Percentiles rank a stretch among this genome's conserved stretches.
These are phyloP conservation scores for Hemiprocne comata DNA, from an alignment of 2,113 vertebrate genomes.

Conservation along the genomic window DNA sequence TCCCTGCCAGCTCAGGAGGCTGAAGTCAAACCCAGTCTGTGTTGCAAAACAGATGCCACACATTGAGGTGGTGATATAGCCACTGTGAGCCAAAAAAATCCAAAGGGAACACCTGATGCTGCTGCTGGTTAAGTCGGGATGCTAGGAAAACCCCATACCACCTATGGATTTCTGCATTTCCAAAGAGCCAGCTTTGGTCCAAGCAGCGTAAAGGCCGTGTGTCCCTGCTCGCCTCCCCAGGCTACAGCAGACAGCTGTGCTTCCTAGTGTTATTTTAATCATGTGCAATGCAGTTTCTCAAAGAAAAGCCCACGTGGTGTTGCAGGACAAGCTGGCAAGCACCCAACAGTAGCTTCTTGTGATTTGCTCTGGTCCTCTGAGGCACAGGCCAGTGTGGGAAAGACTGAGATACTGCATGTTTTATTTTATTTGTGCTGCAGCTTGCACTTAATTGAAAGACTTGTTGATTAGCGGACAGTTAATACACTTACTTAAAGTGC, in stretches of 20 bases:
- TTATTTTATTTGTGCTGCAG: not conserved
- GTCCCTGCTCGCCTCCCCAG: not conserved
- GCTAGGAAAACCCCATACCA: not conserved
- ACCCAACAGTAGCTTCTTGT: not conserved
- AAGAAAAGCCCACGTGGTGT: not conserved
- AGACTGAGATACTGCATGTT: not conserved
- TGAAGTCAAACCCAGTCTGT: not conserved
- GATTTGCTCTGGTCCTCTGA: not conserved
- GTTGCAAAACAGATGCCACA: not conserved
- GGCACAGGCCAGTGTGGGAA: not conserved
- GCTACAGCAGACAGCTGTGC: not conserved
- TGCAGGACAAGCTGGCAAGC: not conserved
- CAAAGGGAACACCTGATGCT: not conserved
- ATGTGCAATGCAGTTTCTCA: not conserved
- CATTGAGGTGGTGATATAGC: not conserved
- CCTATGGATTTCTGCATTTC: not conserved
- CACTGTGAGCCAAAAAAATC: not conserved
- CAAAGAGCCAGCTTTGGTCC: not conserved
- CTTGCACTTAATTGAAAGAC: constrained; percentile 1
- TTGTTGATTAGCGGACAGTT: not conserved
- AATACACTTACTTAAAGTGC: not conserved
- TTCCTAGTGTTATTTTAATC: not conserved
- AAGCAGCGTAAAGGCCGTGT: not conserved
- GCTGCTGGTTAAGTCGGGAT: not conserved
- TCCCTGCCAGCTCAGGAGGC: not conserved